Evolutionary conservation across 2,888 invertebrate species (phyloP).

Genomic region (Dasysyrphus tricinctus): DNA sequence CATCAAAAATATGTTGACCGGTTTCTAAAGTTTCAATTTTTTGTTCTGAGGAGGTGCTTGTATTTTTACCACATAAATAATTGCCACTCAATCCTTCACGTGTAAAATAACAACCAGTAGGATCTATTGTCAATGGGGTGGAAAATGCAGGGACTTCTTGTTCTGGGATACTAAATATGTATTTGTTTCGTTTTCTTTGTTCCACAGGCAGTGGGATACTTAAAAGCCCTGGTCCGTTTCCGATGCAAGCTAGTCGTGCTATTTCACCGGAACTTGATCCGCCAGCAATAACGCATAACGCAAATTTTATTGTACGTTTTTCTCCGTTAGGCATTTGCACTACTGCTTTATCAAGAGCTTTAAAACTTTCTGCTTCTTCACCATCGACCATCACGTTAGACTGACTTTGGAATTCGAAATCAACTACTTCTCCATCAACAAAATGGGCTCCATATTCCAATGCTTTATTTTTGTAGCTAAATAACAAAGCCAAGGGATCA

Average conservation of each 20-base stretch:
- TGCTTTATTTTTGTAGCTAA: conserved; percentile 90
- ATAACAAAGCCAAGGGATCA: conserved; percentile 93
- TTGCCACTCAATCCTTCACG: conserved; percentile 92
- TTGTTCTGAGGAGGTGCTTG: conserved; percentile 88
- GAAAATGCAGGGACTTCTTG: conserved; percentile 88
- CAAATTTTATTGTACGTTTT: conserved; percentile 88
- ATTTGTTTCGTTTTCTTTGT: conserved; percentile 92
- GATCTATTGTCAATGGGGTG: conserved; percentile 93
- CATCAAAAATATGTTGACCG: conserved; percentile 89
- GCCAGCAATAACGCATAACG: conserved; percentile 91
- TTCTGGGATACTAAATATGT: conserved; percentile 88
- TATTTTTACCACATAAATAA: conserved; percentile 91
- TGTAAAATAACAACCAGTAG: conserved; percentile 90
- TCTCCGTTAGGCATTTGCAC: conserved; percentile 87
- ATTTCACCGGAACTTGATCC: conserved; percentile 90
- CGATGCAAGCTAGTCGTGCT: conserved; percentile 91
- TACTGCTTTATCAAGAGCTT: conserved; percentile 85
- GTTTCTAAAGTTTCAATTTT: conserved; percentile 87
- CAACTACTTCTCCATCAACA: conserved; percentile 89
- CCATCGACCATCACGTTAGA: conserved; percentile 85
- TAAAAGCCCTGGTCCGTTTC: conserved; percentile 88
- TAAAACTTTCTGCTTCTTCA: conserved; percentile 83
- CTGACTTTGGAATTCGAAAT: conserved; percentile 87
- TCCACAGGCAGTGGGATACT: conserved; percentile 92
- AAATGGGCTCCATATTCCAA: conserved; percentile 89